Evolutionary conservation across 2,888 invertebrate species (phyloP), one percentile per base, ranked within the genome.

Genomic region (Idaea aversata): DNA sequence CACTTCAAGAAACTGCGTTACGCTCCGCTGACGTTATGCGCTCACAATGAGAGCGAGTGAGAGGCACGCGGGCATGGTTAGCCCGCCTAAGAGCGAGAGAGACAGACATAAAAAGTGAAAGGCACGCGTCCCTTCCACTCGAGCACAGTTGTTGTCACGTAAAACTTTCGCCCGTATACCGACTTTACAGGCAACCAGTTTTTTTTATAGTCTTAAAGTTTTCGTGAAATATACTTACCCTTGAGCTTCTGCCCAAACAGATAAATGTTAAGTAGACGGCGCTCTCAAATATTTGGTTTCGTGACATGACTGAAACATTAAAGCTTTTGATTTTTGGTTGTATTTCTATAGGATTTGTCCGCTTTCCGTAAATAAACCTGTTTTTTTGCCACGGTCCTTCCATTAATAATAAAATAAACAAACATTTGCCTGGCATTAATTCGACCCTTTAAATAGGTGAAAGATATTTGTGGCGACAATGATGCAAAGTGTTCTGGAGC

Each of bases 391-490:
- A 47, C 47, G 47, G 47, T 47, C 47, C 47, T 47, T 47, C 47
- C 47, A 47, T 47, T 47, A 47, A 47, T 47, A 47, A 47, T 47
- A 47, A 47, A 47, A 47, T 47, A 47, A 47, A 47, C 47, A 47
- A 36, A 35, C 25, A 25, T 57, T 65, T 35, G 58, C 25, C 16
- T 36, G 34, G 25, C 60, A n/a, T 65, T 63, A 63, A 65, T 65
- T 36, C 65, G 25, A 62, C 63, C 61, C 61, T 38, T 35, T 35
- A 63, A 62, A 34, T 57, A 47, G 58, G 65, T 62, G 36, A 61
- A 65, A 67, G 67, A 67, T 67, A 67, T 70, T 69, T 70, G 69
- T 67, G 76, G 71, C 73, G 73, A 73, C 71, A 66, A 72, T 70
- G 70, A 72, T 72, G 71, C 71, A 70, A 63, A 76, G 68, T 71